These are phyloP conservation scores for Sarcophaga variegata DNA, from an alignment of 2,888 invertebrate species.

Conservation along the genomic window DNA sequence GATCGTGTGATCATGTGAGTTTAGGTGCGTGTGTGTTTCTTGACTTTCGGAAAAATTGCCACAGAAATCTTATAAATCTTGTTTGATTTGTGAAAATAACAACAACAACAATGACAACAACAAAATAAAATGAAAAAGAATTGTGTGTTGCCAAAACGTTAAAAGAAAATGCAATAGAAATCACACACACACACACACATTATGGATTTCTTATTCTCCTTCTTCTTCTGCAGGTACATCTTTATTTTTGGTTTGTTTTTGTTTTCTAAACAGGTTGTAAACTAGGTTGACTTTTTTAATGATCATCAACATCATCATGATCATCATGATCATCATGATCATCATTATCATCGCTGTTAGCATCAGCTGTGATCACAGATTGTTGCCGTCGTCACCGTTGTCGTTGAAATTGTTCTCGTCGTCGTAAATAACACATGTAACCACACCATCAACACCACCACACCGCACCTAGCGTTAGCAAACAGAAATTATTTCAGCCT, in stretches of 20 bases:
- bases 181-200: too few species aligned
- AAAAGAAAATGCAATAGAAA: conserved; percentile 16
- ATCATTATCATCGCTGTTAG: background rate
- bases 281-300: conserved; percentile 62
- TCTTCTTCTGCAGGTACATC: too few species aligned
- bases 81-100: conserved; percentile 37
- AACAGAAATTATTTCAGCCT: background rate
- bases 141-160: conserved; percentile 43
- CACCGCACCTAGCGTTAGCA: background rate
- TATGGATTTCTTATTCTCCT: too few species aligned
- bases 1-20: background rate
- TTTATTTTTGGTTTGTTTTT: background rate
- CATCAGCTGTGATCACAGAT: background rate
- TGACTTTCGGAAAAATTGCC: conserved; percentile 5
- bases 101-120: background rate
- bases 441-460: conserved; percentile 55
- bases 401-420: conserved; percentile 19
- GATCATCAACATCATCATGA: background rate
- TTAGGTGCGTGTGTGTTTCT: background rate
- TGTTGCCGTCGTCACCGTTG: background rate
- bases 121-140: too few species aligned
- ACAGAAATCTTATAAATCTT: conserved; percentile 53
- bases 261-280: conserved; percentile 62
- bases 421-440: conserved; percentile 48
- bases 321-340: background rate